Conservation (phyloP, 2,888 invertebrate species). For the Subacronicta megacephala region DNA sequence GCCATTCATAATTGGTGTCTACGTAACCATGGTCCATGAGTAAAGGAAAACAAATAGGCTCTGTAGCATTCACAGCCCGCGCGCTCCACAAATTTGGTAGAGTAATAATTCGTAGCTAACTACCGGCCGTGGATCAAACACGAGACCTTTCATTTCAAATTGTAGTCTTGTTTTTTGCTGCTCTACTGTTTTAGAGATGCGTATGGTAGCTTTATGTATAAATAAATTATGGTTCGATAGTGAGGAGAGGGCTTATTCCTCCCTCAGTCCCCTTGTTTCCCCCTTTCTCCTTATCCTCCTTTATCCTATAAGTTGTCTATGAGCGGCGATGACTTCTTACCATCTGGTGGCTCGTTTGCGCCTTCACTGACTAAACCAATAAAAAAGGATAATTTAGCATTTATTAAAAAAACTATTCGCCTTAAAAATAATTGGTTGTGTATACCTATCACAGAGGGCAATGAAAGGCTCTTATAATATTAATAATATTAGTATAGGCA, state of each 20-base stretch:
- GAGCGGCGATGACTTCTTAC: too few species aligned
- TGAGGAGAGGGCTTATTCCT: slow-evolving; percentile 34
- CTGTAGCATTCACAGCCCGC: slow-evolving; percentile 25
- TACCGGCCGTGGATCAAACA: slow-evolving; percentile 67
- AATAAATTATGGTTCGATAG: slow-evolving; percentile 31
- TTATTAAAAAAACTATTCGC: too few species aligned
- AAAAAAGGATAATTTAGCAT: too few species aligned
- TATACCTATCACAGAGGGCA: too few species aligned
- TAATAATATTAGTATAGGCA: too few species aligned
- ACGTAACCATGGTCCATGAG: slow-evolving; percentile 10
- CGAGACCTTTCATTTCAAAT: slow-evolving; percentile 74
- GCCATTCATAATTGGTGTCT: slow-evolving; percentile 37
- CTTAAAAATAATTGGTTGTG: too few species aligned
- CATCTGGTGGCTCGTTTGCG: too few species aligned
- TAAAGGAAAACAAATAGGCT: slow-evolving; percentile 41
- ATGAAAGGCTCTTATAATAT: too few species aligned
- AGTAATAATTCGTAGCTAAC: slow-evolving; percentile 63
- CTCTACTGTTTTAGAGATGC: slow-evolving; percentile 69
- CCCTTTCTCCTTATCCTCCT: too few species aligned
- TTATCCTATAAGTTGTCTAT: too few species aligned
- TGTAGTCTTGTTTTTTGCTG: slow-evolving; percentile 72
- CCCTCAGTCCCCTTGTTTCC: too few species aligned
- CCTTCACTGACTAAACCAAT: too few species aligned
- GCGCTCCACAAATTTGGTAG: slow-evolving; percentile 49
- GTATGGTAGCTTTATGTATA: slow-evolving; percentile 57